phyloP scores from a whole-genome alignment of 53 echinoderm and acorn worm genomes.

The Crossaster papposus region DNA sequence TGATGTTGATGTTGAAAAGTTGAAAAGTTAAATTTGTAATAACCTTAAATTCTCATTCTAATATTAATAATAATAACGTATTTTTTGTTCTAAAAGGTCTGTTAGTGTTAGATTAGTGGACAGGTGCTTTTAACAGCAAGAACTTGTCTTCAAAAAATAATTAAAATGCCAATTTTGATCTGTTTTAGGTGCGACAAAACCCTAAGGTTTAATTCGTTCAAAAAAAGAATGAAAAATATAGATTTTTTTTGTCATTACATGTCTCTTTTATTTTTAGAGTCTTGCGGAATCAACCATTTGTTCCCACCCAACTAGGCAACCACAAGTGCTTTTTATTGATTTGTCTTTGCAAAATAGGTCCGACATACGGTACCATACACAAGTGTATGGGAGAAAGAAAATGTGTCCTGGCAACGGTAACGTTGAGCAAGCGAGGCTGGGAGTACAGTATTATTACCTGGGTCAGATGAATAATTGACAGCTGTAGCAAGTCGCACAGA shows the following conservation, averaged over 20 bases:
- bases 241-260: neutral
- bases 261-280: neutral
- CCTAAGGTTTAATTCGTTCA: too few relatives aligned
- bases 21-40: too few relatives aligned
- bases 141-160: too few relatives aligned
- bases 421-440: neutral
- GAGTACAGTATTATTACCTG: neutral
- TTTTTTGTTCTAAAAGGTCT: too few relatives aligned
- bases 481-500: conserved; percentile 44
- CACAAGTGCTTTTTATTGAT: conserved; percentile 37
- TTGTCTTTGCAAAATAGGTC: conserved; percentile 12
- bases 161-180: too few relatives aligned
- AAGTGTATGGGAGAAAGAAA: neutral
- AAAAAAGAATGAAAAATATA: too few relatives aligned
- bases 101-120: too few relatives aligned
- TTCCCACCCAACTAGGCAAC: conserved; percentile 44
- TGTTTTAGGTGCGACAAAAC: too few relatives aligned
- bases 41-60: too few relatives aligned
- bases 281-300: conserved; percentile 13
- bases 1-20: too few relatives aligned
- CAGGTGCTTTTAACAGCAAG: too few relatives aligned
- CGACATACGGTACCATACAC: neutral
- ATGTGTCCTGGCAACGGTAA: neutral
- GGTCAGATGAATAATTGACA: conserved; percentile 52
- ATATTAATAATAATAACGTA: too few relatives aligned